Evolutionary conservation across 1,140 invertebrate genomes (phyloP).

Genomic region (Parasteatoda tepidariorum): DNA sequence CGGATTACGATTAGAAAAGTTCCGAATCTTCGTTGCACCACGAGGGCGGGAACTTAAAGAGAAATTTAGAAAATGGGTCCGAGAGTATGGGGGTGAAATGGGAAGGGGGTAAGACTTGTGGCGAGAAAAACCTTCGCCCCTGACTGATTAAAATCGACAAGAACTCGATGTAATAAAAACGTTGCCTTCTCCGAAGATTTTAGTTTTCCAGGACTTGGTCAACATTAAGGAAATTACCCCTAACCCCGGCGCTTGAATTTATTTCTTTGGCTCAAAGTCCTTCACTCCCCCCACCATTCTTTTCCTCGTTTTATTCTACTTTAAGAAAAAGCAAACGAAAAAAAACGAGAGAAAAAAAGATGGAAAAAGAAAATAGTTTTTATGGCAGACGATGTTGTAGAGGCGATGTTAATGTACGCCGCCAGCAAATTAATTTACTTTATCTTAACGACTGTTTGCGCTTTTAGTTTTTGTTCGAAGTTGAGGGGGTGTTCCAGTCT

Average conservation of each 20-base stretch:
- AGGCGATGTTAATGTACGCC: background rate
- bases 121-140: constrained; percentile 1
- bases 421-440: background rate
- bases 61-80: background rate
- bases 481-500: too few relatives aligned
- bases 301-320: background rate
- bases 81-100: background rate
- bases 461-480: background rate
- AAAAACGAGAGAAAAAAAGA: background rate
- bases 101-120: background rate
- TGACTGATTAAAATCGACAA: constrained; percentile 25
- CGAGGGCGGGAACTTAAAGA: background rate
- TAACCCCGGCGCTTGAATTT: background rate
- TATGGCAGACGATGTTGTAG: background rate
- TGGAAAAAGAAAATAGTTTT: background rate
- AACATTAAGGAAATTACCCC: constrained; percentile 13
- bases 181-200: background rate
- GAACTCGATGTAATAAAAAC: constrained; percentile 16
- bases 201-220: background rate
- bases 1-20: constrained; percentile 17
- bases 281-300: background rate
- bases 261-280: background rate
- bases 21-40: background rate
- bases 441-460: background rate
- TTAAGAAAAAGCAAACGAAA: background rate